Conservation (phyloP, 2,888 invertebrate species). For the Morpho helenor region DNA sequence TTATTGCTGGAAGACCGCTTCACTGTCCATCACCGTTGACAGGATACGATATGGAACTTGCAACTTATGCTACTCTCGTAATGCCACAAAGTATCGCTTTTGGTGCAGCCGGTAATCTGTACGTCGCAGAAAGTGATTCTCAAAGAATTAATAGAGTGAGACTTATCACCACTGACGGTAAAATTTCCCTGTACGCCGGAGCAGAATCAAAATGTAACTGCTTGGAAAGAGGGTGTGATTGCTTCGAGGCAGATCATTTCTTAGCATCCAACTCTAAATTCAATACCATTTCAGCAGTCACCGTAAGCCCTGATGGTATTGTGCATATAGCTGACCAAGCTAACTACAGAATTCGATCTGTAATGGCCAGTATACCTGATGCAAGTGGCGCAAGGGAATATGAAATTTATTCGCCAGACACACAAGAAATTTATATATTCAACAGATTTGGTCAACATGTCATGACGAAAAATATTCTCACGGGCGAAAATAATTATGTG, state of each 20-base stretch:
- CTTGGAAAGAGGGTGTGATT: conserved; percentile 93
- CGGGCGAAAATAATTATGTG: conserved; percentile 94
- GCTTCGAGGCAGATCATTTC: conserved; percentile 94
- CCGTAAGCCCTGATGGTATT: conserved; percentile 95
- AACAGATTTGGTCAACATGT: conserved; percentile 97
- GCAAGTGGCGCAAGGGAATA: conserved; percentile 91
- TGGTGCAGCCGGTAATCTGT: conserved; percentile 94
- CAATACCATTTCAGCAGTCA: conserved; percentile 94
- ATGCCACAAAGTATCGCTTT: conserved; percentile 97
- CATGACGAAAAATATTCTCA: conserved; percentile 95
- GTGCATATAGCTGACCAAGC: conserved; percentile 98
- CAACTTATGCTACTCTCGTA: conserved; percentile 93
- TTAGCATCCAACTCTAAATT: conserved; percentile 96
- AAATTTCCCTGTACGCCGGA: conserved; percentile 95
- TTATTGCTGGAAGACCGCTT: conserved; percentile 94
- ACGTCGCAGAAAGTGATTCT: conserved; percentile 97
- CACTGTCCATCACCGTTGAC: conserved; percentile 93
- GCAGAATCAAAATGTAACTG: conserved; percentile 97
- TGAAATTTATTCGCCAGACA: conserved; percentile 96
- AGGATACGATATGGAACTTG: conserved; percentile 90
- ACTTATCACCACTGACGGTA: conserved; percentile 95
- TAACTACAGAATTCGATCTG: conserved; percentile 91
- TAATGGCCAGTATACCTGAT: conserved; percentile 93
- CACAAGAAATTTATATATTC: conserved; percentile 96
- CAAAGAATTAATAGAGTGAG: conserved; percentile 95